Percentiles rank a stretch among this genome's conserved stretches.
Conservation (phyloP, 2,888 invertebrate species). For the Phasia obesa region DNA sequence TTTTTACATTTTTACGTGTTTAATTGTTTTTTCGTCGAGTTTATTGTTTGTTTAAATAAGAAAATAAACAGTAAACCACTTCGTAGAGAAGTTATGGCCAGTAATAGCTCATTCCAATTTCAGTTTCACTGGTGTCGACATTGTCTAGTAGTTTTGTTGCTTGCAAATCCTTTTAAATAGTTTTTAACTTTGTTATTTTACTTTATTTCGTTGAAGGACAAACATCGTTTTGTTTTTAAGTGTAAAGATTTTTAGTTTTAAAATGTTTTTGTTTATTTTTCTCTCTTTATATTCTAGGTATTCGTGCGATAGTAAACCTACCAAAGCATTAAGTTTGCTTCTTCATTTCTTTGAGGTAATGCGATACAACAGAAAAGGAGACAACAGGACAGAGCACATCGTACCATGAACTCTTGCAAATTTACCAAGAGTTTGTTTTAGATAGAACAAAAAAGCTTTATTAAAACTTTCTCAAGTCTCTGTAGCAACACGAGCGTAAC, state of each 20-base stretch:
- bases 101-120: slow-evolving; percentile 46
- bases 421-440: slow-evolving; percentile 28
- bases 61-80: slow-evolving; percentile 9
- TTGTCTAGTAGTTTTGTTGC: slow-evolving; percentile 36
- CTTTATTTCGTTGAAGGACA: slow-evolving; percentile 14
- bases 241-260: background rate
- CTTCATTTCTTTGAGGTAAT: slow-evolving; percentile 7
- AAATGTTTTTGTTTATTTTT: background rate
- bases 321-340: slow-evolving; percentile 12
- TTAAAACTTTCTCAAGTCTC: background rate
- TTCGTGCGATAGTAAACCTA: slow-evolving; percentile 1
- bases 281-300: background rate
- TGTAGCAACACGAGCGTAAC: slow-evolving; percentile 10
- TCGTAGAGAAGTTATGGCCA: background rate
- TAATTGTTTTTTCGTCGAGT: no score
- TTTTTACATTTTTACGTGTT: no score
- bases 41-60: slow-evolving; percentile 7
- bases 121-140: slow-evolving; percentile 23
- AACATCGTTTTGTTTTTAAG: slow-evolving; percentile 14
- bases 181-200: slow-evolving; percentile 30
- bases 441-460: slow-evolving; percentile 14
- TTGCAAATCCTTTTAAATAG: slow-evolving; percentile 36
- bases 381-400: background rate
- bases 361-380: background rate
- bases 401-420: slow-evolving; percentile 32